A percentile compares a stretch with the other conserved stretches of the same genome.
Conservation (phyloP, 2,888 invertebrate genomes). For the Pseudanteris insignis region DNA sequence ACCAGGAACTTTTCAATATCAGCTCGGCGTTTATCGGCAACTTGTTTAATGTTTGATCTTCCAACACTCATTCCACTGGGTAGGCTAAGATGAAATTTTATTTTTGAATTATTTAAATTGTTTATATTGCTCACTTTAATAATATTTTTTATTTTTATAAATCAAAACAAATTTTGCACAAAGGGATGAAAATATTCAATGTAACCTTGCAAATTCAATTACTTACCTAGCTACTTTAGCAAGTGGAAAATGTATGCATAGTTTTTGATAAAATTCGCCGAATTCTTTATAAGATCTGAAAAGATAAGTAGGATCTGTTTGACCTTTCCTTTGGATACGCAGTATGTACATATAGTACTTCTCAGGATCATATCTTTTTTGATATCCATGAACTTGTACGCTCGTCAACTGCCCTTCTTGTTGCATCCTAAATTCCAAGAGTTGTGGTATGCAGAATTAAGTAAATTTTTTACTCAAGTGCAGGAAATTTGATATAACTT, state of each 20-base stretch:
- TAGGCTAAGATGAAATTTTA: too few relatives aligned
- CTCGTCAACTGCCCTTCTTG: slow-evolving; percentile 88
- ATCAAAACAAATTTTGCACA: slow-evolving; percentile 34
- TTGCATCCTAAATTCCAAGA: slow-evolving; percentile 73
- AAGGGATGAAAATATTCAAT: slow-evolving; percentile 24
- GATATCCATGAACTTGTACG: slow-evolving; percentile 87
- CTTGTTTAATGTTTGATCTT: slow-evolving; percentile 92
- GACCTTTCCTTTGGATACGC: slow-evolving; percentile 83
- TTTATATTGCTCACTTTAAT: background rate
- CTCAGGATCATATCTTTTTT: slow-evolving; percentile 96
- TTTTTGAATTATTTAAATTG: slow-evolving; percentile 48
- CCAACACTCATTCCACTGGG: slow-evolving; percentile 84
- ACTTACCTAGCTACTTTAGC: slow-evolving; percentile 88
- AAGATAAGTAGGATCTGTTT: slow-evolving; percentile 86
- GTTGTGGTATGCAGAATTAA: too few relatives aligned
- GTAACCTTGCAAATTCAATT: slow-evolving; percentile 24
- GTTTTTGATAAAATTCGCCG: slow-evolving; percentile 93
- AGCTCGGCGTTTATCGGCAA: slow-evolving; percentile 89
- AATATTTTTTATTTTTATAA: background rate
- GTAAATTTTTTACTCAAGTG: too few relatives aligned
- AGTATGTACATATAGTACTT: slow-evolving; percentile 96
- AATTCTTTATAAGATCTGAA: slow-evolving; percentile 97
- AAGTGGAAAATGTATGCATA: slow-evolving; percentile 90
- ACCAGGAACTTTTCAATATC: slow-evolving; percentile 90
- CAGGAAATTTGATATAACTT: too few relatives aligned